Evolutionary conservation across 2,113 vertebrate species (phyloP), one percentile per base, ranked within the genome.

Genomic region (Thymallus thymallus): DNA sequence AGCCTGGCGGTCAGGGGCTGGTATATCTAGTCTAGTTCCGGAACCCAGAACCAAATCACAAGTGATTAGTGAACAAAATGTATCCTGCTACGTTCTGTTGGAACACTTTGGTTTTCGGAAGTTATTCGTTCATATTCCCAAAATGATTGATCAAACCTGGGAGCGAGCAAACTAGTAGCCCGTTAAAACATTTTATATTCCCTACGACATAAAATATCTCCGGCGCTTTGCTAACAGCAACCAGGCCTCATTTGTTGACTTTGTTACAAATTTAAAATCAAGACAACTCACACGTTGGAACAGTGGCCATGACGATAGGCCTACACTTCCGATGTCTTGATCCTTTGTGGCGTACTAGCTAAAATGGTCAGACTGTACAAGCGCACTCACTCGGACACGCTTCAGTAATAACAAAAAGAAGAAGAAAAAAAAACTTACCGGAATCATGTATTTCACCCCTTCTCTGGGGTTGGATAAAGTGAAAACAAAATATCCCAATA

Each of bases 381-480:
- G 91, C 91, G 91, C 91, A 91, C 88, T 90, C 63, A 77, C n/a
- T 51, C 76, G 79, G 86, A 87, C 86, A 90, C 89, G 89, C 89
- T 92, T 84, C 77, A 90, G 35, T 82, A 83, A 77, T 51, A 85
- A 85, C 83, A 84, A 67, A 86, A 84, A 88, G 90, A 92, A 89
- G 91, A 92, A 84, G 65, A 86, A 84, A 88, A 90, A 92, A 89
- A 92, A 92, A 91, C 90, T 92, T 91, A 91, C 88, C 90, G 12
- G 14, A 66, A 32, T 24, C 22, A 4, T n/a, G 26, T 30, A 30
- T 35, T 20, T 66, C 23, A 26, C 26, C 64, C 64, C 62, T 30
- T 29, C 23, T 64, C 26, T 4, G 14, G 12, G 26, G 62, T 29
- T 66, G 30, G 29, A 20, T 30, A 30, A 20, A 9, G 29, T 18